A percentile compares a stretch with the other conserved stretches of the same genome.
These are phyloP conservation scores for Melinopterus prodromus DNA, from an alignment of 2,888 invertebrate genomes.

Conservation along the genomic window DNA sequence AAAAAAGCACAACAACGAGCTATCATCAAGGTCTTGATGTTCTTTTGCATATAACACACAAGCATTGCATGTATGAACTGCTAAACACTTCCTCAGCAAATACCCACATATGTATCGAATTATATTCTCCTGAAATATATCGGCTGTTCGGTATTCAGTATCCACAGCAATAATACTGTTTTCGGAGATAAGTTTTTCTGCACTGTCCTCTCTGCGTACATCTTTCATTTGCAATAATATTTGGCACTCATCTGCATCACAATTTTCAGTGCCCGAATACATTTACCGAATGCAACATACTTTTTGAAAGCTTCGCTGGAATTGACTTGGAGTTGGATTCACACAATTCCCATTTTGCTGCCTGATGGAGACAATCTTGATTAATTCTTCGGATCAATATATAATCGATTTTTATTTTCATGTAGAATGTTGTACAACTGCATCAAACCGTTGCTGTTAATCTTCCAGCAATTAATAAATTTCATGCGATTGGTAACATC, in stretches of 20 bases:
- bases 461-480: conserved; percentile 15
- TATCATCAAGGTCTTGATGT: neutral
- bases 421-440: neutral
- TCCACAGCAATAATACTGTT: neutral
- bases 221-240: neutral
- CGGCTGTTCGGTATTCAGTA: neutral
- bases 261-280: conserved; percentile 28
- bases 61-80: conserved; percentile 8
- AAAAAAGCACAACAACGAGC: neutral
- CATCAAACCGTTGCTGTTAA: conserved; percentile 6
- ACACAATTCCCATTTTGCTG: conserved; percentile 37
- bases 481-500: conserved; percentile 4
- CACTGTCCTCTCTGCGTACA: conserved; percentile 5
- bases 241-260: conserved; percentile 16
- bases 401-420: neutral
- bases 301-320: conserved; percentile 37
- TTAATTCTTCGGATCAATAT: conserved; percentile 38
- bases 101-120: conserved; percentile 7
- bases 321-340: conserved; percentile 39
- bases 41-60: conserved; percentile 10
- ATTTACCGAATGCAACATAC: conserved; percentile 34
- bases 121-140: conserved; percentile 10
- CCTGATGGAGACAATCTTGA: conserved; percentile 40
- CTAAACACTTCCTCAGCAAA: conserved; percentile 19
- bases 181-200: neutral